Evolutionary conservation across 2,797 vertebrate species (phyloP), one percentile per base, ranked within the genome.

Genomic region (Toxotes lorentzi): DNA sequence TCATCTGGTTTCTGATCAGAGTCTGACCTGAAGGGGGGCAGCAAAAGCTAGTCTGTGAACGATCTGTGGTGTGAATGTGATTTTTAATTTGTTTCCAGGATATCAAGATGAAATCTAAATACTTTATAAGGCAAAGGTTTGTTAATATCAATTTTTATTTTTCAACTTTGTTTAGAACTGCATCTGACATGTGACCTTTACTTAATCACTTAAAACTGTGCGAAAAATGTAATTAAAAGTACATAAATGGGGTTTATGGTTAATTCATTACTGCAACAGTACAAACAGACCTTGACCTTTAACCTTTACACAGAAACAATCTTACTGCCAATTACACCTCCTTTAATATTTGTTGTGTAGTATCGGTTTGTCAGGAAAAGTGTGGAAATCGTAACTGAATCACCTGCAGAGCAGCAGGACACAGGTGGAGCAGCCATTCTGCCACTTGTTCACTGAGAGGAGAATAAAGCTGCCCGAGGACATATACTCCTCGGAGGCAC

Each of bases 381-480:
- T 8, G 34, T 35, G 34, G 34, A 6, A 35, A 35, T 35, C 7
- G 1, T 7, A 35, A 35, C 1, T 35, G 5, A 8, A 35, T 35
- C 5, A 6, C 34, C 8, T 6, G 34, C 34, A 57, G 45, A 74
- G 62, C 65, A 59, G 84, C 50, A 47, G 67, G 51, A 64, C 0
- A 43, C 71, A 21, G 76, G 43, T 82, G 75, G 59, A 76, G 64
- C 66, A 70, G 60, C 66, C 45, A 34, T 62, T 41, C 72, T 64
- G 79, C 61, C 17, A 58, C 85, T 66, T 48, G 81, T 67, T 90
- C 87, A 88, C 86, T 76, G 76, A 82, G 73, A 76, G 24, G 83
- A 71, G 82, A 89, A 83, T 87, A 73, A 70, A 70, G 82, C 85
- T 70, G 76, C 88, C 74, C 60, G 45, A 77, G 65, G 75, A 86